phyloP scores from a whole-genome alignment of 2,113 vertebrate species.

The Scatophagus argus region DNA sequence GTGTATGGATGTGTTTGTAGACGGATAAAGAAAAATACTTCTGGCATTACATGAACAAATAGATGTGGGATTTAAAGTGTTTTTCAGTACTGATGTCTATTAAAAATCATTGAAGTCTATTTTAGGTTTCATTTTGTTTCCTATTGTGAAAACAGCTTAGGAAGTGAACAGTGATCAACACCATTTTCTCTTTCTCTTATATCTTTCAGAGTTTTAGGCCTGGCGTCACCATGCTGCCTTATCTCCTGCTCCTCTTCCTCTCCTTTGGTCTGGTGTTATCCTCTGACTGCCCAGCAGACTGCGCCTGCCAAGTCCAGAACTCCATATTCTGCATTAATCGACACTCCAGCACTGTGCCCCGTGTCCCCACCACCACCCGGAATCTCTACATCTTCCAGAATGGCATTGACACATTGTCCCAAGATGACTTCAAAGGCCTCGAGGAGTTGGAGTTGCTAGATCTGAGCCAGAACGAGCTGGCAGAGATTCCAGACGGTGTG shows the following conservation, averaged over 20 bases:
- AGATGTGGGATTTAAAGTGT: neutral
- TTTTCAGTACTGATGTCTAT: neutral
- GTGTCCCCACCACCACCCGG: conserved; percentile 81
- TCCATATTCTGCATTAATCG: conserved; percentile 77
- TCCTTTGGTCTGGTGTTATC: conserved; percentile 52
- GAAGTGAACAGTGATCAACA: conserved; percentile 13
- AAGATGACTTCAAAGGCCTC: conserved; percentile 86
- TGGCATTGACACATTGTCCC: conserved; percentile 81
- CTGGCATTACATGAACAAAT: neutral
- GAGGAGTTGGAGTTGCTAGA: conserved; percentile 87
- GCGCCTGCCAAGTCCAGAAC: conserved; percentile 34
- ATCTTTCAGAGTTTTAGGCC: conserved; percentile 63
- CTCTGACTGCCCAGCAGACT: conserved; percentile 77
- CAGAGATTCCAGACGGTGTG: conserved; percentile 84
- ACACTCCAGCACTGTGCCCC: conserved; percentile 80
- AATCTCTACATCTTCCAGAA: conserved; percentile 91
- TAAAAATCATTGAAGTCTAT: neutral
- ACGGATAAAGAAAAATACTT: neutral
- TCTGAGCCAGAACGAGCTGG: conserved; percentile 90
- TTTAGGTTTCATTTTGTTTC: neutral
- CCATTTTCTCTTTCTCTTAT: conserved; percentile 14
- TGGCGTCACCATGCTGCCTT: conserved; percentile 66
- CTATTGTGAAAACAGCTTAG: neutral
- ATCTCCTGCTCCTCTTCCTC: conserved; percentile 66
- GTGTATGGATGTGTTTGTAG: too few relatives aligned